Base-by-base conservation (phyloP, 2,888 invertebrate genomes). In the Tineola bisselliella region DNA sequence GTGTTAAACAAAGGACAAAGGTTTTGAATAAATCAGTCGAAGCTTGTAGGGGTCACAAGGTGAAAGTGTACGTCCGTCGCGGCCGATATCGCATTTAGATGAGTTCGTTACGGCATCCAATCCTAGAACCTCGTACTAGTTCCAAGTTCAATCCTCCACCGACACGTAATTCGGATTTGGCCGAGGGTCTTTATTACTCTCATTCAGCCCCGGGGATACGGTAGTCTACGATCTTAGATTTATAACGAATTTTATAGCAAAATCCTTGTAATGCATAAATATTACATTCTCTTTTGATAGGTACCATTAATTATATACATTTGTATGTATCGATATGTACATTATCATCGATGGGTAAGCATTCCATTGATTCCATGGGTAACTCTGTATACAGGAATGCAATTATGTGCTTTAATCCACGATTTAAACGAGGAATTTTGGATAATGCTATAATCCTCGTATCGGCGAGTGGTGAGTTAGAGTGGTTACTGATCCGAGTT, bases 1-100 rank as follows among this genome's bases (percentile, higher is more conserved):
- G 68, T 69, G 68, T 65, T 56, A 67, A 64, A 63, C 64, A 66
- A 68, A 67, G 62, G 61, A 62, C 54, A 62, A 62, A 64, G 72
- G 71, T 70, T 75, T 73, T 77, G 77, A 77, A 77, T 77, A 78
- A 76, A 77, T 77, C 74, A 74, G 70, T 6, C 56, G 8, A 13
- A 33, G 56, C 56, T 56, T 6, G 25, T n/a, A 19, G 56, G n/a
- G 48, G 15, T 48, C 25, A 56, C 25, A 48, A 56, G 56, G 56
- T 56, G 56, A 59, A 57, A 59, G 44, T 44, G 60, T 60, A 15
- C 59, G 59, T 43, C 67, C 68, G 63, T 63, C 66, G 69, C 66
- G 70, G 66, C 67, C 73, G 68, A 74, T 75, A 73, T 69, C 74
- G 75, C 73, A 77, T 77, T 76, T 78, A 76, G 73, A 77, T 74